Evolutionary conservation across 2,888 invertebrate genomes (phyloP), one percentile per base, ranked within the genome.

Genomic region (Stenotaenia linearis): DNA sequence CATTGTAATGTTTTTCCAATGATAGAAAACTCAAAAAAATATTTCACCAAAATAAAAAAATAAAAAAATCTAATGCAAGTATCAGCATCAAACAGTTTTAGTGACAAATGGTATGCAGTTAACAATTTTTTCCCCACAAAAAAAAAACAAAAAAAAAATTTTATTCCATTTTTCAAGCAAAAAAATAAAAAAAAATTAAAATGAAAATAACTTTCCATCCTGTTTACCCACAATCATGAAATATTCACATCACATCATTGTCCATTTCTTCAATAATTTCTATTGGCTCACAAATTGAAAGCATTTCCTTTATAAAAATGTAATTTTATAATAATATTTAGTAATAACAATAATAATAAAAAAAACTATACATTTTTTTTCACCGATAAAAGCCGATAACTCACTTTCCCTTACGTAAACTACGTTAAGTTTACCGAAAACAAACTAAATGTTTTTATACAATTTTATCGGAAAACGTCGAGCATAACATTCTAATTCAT

Each of bases 1-100:
- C 12, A 69, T 69, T 69, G 69, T 69, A 69, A 69, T 69, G 69
- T 23, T 69, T 69, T 69, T 69, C 69, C 69, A 69, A 69, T 69
- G 69, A 28, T 69, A 50, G 69, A 69, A 69, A 69, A 69, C 25
- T 28, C 10, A 69, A 69, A 28, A 61, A 69, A 69, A 69, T 15
- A 50, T 50, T 50, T 50, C 7, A 21, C 7, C 9, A 50, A 50
- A 50, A 45, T n/a, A 40, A 40, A 40, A 40, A 40, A 40, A 40
- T 12, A 15, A 15, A 40, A 40, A 40, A 40, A 40, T 50, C 18
- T 25, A 69, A 69, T 69, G 28, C 69, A 69, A 69, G 69, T 69
- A 69, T 69, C 69, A 69, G 69, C 69, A 69, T 69, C 4, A 25
- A 69, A 69, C 69, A 69, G 69, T 69, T 69, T 69, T 69, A 69